Base-by-base conservation (phyloP, 2,797 vertebrate species). In the Neopelma chrysocephalum region DNA sequence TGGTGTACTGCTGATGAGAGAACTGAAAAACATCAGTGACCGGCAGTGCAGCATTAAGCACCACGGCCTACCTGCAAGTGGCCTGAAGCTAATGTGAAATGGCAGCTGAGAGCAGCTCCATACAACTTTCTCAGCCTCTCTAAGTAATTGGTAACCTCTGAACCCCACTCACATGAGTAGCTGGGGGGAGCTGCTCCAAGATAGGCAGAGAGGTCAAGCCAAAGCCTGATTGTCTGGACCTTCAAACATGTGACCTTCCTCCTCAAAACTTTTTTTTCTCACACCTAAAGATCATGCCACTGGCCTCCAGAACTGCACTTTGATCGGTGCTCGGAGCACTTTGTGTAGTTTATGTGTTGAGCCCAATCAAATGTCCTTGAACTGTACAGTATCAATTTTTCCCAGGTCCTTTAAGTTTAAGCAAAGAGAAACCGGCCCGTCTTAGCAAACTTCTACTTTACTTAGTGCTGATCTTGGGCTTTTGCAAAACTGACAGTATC, bases 121-220 rank as follows among this genome's bases (percentile, higher is more conserved):
- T 93, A 97, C 98, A 98, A 98, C 98, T 98, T 98, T 98, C 98
- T 98, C 97, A 98, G 98, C 98, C 98, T 98, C 97, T 97, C 98
- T 58, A 93, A 98, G 98, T 98, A 99, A 99, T 98, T 99, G 98
- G 98, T 98, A 98, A 98, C 97, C 98, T 97, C 98, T 97, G 98
- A 98, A 98, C 97, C 93, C 94, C 58, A 94, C 98, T 98, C 98
- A 96, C 98, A 97, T 97, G 97, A 97, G 97, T 89, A 95, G 97
- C 97, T 95, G 89, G 93, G 92, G 96, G 96, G 94, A 92, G 96
- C 90, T n/a, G 66, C 96, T 96, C 93, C 92, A 87, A 94, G 95
- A 92, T 95, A 97, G 97, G 93, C 94, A 95, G 95, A 96, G 93
- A 98, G 98, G 98, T 98, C 98, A 98, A 97, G 96, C 97, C 97